phyloP scores from a whole-genome alignment of 2,113 vertebrate species.

The Mesembrinibis cayennensis region DNA sequence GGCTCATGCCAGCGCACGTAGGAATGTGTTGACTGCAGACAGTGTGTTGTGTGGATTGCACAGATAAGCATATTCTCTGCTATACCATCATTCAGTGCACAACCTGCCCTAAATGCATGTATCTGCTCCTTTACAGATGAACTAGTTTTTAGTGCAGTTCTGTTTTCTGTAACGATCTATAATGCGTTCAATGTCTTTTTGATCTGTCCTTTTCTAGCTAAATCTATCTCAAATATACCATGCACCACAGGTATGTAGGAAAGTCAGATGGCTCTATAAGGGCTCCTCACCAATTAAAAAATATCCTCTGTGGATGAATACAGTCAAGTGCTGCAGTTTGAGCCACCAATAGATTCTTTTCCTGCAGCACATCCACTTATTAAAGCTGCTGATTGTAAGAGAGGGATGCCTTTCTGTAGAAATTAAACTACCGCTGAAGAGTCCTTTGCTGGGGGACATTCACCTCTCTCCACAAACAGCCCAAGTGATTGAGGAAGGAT shows the following conservation, averaged over 20 bases:
- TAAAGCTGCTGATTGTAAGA: neutral
- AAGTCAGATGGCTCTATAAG: constrained; percentile 28
- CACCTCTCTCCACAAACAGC: neutral
- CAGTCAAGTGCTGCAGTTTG: neutral
- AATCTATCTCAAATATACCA: constrained; percentile 22
- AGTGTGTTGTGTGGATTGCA: constrained; percentile 21
- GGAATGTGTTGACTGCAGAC: constrained; percentile 36
- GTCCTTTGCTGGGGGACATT: neutral
- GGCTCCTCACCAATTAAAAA: constrained; percentile 60
- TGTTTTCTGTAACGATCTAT: constrained; percentile 13
- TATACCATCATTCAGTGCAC: neutral
- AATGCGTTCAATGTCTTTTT: neutral
- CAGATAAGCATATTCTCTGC: constrained; percentile 33
- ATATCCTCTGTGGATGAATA: constrained; percentile 20
- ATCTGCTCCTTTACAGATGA: constrained; percentile 10
- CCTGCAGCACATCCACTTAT: constrained; percentile 23
- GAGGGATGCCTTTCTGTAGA: constrained; percentile 32
- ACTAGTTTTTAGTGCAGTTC: neutral
- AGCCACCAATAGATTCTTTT: neutral
- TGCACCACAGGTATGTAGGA: neutral
- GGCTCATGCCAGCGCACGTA: neutral
- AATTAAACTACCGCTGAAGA: constrained; percentile 31
- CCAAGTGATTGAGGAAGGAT: neutral
- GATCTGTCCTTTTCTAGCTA: constrained; percentile 12
- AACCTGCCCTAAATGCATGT: neutral